phyloP scores from a whole-genome alignment of 2,113 vertebrate genomes.

The Psilopsiagon aurifrons region DNA sequence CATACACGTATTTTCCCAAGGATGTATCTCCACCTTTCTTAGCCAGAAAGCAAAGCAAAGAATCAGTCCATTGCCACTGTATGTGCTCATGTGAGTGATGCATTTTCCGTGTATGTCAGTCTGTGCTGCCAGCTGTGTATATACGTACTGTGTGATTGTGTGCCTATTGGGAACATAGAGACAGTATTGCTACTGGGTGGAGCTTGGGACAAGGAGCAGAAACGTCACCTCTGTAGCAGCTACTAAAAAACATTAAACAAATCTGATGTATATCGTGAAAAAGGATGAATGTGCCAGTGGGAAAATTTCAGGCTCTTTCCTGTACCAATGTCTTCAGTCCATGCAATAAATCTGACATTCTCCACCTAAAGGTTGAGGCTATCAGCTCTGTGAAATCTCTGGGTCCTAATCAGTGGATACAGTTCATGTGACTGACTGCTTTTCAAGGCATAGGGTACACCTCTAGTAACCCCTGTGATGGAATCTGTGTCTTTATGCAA shows the following conservation, averaged over 20 bases:
- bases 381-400: background rate
- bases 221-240: background rate
- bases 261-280: background rate
- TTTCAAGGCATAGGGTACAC: background rate
- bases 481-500: background rate
- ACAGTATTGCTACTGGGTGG: background rate
- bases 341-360: background rate
- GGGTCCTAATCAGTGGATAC: background rate
- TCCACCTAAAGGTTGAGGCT: background rate
- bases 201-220: background rate
- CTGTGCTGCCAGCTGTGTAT: background rate
- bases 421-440: background rate
- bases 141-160: background rate
- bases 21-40: background rate
- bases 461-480: background rate
- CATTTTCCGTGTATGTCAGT: background rate
- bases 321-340: background rate
- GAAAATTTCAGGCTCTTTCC: background rate
- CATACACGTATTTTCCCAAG: background rate
- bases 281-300: background rate
- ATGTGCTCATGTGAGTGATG: background rate
- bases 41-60: background rate
- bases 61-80: background rate
- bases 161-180: fast-evolving
- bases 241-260: background rate